Evolutionary conservation across 2,888 invertebrate species (phyloP).

Genomic region (Cordilura impudica): DNA sequence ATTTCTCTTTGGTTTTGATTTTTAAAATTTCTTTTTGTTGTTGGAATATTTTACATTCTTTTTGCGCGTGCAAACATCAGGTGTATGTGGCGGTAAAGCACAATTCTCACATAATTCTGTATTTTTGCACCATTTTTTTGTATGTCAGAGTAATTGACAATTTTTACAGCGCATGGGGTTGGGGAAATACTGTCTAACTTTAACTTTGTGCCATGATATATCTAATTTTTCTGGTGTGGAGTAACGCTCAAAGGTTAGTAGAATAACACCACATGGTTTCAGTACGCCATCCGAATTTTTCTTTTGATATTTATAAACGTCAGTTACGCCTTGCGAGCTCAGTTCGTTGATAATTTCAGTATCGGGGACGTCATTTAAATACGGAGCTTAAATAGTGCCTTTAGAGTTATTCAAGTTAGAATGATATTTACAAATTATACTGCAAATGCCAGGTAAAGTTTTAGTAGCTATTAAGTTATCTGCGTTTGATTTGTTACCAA

Average conservation of each 20-base stretch:
- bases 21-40: too few species aligned
- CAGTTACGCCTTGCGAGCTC: neutral
- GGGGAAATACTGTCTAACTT: slow-evolving; percentile 17
- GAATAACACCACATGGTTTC: too few species aligned
- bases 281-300: too few species aligned
- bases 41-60: too few species aligned
- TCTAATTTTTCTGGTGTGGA: slow-evolving; percentile 8
- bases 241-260: too few species aligned
- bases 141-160: slow-evolving; percentile 38
- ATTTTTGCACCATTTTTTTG: slow-evolving; percentile 38
- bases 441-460: neutral
- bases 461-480: neutral
- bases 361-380: neutral
- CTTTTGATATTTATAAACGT: too few species aligned
- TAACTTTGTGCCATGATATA: slow-evolving; percentile 13
- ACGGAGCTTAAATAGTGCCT: slow-evolving; percentile 5
- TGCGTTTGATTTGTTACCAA: too few species aligned
- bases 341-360: slow-evolving; percentile 10
- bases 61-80: too few species aligned
- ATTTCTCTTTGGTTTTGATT: slow-evolving; percentile 39
- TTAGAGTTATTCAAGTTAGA: neutral
- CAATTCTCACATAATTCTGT: too few species aligned
- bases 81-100: too few species aligned
- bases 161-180: slow-evolving; percentile 43
- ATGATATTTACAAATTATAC: neutral